phyloP scores from a whole-genome alignment of 2,113 vertebrate genomes.

The Laterallus jamaicensis region DNA sequence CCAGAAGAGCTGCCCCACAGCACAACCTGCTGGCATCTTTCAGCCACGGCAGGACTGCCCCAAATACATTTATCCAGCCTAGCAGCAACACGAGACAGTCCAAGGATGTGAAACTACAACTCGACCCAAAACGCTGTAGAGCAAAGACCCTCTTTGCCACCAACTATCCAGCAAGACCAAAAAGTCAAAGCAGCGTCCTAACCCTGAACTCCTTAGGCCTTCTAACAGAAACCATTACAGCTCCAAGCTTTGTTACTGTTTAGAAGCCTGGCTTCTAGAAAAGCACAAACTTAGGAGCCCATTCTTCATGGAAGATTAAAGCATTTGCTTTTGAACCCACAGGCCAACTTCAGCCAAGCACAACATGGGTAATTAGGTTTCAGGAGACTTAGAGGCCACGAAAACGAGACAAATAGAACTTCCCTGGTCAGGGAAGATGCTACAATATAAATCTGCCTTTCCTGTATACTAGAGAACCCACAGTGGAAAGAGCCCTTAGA shows the following conservation, averaged over 20 bases:
- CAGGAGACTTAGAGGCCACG: not conserved
- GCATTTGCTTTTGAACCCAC: not conserved
- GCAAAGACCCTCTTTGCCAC: not conserved
- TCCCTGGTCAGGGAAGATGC: not conserved
- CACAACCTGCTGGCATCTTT: constrained; percentile 52
- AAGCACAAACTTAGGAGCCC: not conserved
- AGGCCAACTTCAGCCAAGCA: not conserved
- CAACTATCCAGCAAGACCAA: not conserved
- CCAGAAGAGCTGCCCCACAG: not conserved
- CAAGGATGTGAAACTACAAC: not conserved
- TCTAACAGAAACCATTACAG: not conserved
- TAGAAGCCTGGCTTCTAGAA: not conserved
- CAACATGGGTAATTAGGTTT: not conserved
- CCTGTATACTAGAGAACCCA: not conserved
- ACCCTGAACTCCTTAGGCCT: not conserved
- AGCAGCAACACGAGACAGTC: not conserved
- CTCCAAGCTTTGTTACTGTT: not conserved
- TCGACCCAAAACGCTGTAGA: not conserved
- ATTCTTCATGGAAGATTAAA: not conserved
- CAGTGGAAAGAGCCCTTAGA: not conserved
- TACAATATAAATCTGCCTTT: not conserved
- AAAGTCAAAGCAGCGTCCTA: not conserved
- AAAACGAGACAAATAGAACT: not conserved
- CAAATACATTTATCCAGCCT: not conserved
- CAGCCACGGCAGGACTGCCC: constrained; percentile 1